Evolutionary conservation across 2,113 vertebrate genomes (phyloP).

Genomic region (Melanerpes aurifrons): DNA sequence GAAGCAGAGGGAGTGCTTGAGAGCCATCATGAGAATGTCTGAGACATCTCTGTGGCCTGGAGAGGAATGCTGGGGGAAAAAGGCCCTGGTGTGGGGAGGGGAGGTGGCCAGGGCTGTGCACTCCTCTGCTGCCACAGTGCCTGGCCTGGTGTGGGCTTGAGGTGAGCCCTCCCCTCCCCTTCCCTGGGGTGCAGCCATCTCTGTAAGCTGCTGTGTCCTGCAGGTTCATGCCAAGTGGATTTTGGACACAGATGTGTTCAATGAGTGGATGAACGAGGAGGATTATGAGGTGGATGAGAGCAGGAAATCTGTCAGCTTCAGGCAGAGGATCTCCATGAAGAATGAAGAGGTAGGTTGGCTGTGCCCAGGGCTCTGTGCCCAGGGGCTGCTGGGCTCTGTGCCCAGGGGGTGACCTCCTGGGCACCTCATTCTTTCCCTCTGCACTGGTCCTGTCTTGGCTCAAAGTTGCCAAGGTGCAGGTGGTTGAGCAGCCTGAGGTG

Average conservation of each 20-base stretch:
- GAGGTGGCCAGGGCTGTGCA: neutral
- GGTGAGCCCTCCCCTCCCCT: neutral
- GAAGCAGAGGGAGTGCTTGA: neutral
- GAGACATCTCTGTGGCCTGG: neutral
- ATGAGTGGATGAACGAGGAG: constrained; percentile 99
- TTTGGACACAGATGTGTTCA: constrained; percentile 92
- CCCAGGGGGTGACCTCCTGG: neutral
- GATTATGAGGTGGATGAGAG: constrained; percentile 97
- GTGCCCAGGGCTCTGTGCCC: no score
- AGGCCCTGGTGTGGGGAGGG: neutral
- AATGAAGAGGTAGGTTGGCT: constrained; percentile 88
- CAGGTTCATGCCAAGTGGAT: constrained; percentile 97
- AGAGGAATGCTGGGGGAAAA: neutral
- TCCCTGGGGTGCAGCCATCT: neutral
- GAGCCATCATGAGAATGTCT: neutral
- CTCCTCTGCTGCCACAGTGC: neutral
- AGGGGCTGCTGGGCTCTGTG: neutral
- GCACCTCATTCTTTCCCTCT: accelerated
- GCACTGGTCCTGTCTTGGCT: neutral
- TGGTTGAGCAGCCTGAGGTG: neutral
- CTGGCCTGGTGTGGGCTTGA: neutral
- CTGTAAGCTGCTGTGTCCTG: accelerated
- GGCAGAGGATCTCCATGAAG: constrained; percentile 90
- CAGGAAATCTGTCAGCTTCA: constrained; percentile 88
- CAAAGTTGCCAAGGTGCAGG: neutral